Evolutionary conservation across 2,888 invertebrate genomes (phyloP), one percentile per base, ranked within the genome.

Genomic region (Sinopyrophorus schimmeli): DNA sequence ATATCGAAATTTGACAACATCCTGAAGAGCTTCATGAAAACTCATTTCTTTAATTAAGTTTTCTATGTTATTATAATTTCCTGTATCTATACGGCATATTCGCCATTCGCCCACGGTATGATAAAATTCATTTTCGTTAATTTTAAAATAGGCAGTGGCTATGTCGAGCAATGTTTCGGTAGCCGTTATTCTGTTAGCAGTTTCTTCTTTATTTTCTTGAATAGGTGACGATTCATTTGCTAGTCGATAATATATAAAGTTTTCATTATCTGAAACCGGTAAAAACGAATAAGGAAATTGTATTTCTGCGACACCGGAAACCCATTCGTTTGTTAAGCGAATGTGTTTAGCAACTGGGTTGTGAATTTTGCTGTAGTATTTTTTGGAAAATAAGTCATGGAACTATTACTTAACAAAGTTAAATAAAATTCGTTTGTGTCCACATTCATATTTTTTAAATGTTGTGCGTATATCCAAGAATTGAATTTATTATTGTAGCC

Each of bases 341-440:
- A 61, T 46, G 7, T 43, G 37, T 14, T 46, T 34, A 5, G 57
- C 32, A 67, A 28, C 9, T 59, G 55, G 4, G 61, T 65, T 20
- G 10, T 47, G 41, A 57, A 68, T 21, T 50, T 38, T 4, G 62
- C 47, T 3, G 63, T 53, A 12, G 53, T 63, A 42, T 66, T 66
- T 16, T n/a, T 57, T 41, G 0, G 57, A 53, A 58, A 64, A 34
- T 58, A 59, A 1, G 38, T 1, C 51, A 58, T 54, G 7, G 59
- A 60, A 23, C 57, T 61, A 42, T 63, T 60, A 18, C 55, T 56
- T 9, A 57, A 40, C 1, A 63, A 30, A 3, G 58, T 61, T 1
- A 61, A 6, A 41, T 56, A 62, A 55, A 64, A 62, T 5, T 58
- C 48, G 7, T 55, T 42, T 28, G 43, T 23, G 38, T 35, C n/a